Conservation (phyloP, 2,113 vertebrate genomes). For the Recurvirostra avosetta region DNA sequence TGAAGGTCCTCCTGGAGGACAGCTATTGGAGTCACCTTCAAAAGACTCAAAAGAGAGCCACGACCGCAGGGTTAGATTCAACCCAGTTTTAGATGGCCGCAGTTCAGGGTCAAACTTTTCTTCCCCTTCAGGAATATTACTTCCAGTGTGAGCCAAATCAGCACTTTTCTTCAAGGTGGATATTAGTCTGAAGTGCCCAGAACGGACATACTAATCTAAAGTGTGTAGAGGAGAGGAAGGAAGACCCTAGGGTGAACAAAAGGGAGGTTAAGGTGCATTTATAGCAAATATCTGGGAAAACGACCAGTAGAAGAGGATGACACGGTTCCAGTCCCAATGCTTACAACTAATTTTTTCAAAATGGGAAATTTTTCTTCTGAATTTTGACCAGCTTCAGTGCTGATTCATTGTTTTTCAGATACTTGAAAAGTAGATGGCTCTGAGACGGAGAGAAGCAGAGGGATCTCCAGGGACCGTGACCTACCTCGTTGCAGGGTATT, state of each 20-base stretch:
- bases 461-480: not conserved
- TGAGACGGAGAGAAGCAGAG: not conserved
- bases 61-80: not conserved
- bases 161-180: not conserved
- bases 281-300: not conserved
- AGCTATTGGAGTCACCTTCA: not conserved
- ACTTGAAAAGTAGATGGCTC: rapidly evolving
- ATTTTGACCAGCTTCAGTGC: not conserved
- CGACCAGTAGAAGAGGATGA: not conserved
- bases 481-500: rapidly evolving
- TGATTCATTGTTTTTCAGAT: not conserved
- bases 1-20: not conserved
- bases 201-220: not conserved
- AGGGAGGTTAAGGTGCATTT: not conserved
- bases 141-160: not conserved
- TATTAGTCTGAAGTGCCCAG: not conserved
- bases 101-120: not conserved
- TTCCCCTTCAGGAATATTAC: not conserved
- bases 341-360: not conserved
- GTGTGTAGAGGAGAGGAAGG: not conserved
- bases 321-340: rapidly evolving
- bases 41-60: not conserved
- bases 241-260: not conserved
- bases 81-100: not conserved
- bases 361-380: not conserved